Percentiles rank a stretch among this genome's conserved stretches.
Evolutionary conservation across 1,140 invertebrate genomes (phyloP).

Genomic region (Cataglyphis hispanica): DNA sequence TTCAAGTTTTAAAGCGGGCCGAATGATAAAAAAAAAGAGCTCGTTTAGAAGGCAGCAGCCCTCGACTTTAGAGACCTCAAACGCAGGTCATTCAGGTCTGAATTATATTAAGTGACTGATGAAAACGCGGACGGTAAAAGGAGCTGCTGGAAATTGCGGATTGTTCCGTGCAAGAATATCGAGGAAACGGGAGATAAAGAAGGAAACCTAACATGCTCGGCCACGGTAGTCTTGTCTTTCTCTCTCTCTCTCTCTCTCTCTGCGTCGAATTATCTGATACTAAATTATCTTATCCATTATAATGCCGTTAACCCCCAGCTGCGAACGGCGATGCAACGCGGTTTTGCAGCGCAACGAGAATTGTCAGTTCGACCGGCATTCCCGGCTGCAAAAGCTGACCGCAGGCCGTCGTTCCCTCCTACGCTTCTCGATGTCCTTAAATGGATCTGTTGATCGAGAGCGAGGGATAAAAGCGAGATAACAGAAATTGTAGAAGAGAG

Average conservation of each 20-base stretch:
- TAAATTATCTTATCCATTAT: constrained; percentile 40
- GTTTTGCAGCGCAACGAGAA: constrained; percentile 33
- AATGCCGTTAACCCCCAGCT: constrained; percentile 9
- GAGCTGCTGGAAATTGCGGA: not conserved
- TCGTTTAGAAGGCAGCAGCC: not conserved
- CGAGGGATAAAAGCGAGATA: not conserved
- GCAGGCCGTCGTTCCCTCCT: not conserved
- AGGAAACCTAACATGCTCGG: constrained; percentile 20
- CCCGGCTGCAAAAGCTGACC: constrained; percentile 11
- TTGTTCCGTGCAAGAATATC: not conserved
- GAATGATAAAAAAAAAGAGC: not conserved
- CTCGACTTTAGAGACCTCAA: not conserved
- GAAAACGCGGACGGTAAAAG: not conserved
- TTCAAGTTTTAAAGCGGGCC: not conserved
- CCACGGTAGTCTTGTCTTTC: not conserved
- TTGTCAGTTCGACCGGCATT: constrained; percentile 27
- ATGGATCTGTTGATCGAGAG: constrained; percentile 28
- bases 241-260: no score
- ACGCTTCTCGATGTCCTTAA: constrained; percentile 23
- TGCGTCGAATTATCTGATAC: constrained; percentile 40
- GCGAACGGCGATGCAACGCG: constrained; percentile 22
- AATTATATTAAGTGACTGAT: not conserved
- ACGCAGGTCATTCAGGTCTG: not conserved
- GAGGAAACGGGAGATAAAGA: no score
- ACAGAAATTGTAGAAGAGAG: constrained; percentile 22